A percentile compares a stretch with the other conserved stretches of the same genome.
Conservation (phyloP, 37 sponge, comb jelly and placozoan genomes). For the Crambe crambe region DNA sequence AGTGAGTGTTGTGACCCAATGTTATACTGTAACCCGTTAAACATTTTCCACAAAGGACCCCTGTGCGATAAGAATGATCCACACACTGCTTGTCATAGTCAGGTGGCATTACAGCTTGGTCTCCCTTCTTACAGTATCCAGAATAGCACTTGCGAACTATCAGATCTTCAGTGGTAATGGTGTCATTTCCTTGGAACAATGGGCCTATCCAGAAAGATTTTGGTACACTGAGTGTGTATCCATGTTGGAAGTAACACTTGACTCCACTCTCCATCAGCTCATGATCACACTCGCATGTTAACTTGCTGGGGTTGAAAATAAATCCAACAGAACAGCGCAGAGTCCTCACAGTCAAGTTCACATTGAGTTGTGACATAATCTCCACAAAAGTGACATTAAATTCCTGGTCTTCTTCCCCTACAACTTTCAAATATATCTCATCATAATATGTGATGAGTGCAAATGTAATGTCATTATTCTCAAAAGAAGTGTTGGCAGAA, state of each 20-base stretch:
- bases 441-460: background rate
- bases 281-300: background rate
- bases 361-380: background rate
- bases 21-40: background rate
- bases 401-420: background rate
- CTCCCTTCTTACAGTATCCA: background rate
- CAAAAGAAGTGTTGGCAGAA: background rate
- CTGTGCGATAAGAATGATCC: conserved; percentile 3
- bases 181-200: background rate
- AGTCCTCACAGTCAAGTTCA: background rate
- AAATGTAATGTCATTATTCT: background rate
- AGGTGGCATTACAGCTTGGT: background rate
- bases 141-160: background rate
- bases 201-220: background rate
- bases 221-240: background rate
- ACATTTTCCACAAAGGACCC: conserved; percentile 9
- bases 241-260: background rate
- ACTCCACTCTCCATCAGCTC: background rate
- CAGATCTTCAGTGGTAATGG: background rate
- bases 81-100: background rate
- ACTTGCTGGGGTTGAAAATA: background rate
- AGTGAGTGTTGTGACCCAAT: background rate
- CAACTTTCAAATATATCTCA: background rate
- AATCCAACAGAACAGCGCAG: background rate
- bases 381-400: background rate